Evolutionary conservation across 2,113 vertebrate genomes (phyloP).

Genomic region (Halichoeres trimaculatus): DNA sequence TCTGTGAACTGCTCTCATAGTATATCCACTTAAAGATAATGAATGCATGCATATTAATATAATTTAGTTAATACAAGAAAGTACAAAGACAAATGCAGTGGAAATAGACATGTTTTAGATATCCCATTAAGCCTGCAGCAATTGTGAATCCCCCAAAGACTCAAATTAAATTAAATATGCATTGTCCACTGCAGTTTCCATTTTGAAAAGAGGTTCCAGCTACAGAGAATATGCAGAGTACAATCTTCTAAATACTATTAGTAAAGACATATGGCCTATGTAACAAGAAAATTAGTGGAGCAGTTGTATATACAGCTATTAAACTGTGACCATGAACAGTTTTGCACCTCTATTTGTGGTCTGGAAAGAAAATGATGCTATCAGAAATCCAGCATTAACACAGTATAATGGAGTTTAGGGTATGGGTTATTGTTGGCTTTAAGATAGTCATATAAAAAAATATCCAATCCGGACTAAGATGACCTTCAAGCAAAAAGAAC

Average conservation of each 20-base stretch:
- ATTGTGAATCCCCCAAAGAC: slow-evolving; percentile 9
- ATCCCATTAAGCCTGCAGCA: slow-evolving; percentile 18
- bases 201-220: neutral
- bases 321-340: neutral
- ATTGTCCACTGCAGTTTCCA: slow-evolving; percentile 3
- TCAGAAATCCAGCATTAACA: neutral
- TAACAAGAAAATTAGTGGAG: neutral
- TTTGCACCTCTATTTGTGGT: neutral
- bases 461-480: neutral
- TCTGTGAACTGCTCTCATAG: slow-evolving; percentile 10
- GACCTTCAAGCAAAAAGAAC: too few relatives aligned
- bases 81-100: slow-evolving; percentile 28
- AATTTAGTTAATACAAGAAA: slow-evolving; percentile 23
- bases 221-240: slow-evolving; percentile 1
- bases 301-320: neutral
- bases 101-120: slow-evolving; percentile 18
- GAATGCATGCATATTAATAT: slow-evolving; percentile 15
- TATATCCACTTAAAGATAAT: slow-evolving; percentile 40
- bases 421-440: neutral
- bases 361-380: neutral
- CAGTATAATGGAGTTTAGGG: neutral
- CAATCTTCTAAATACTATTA: neutral
- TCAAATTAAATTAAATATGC: slow-evolving; percentile 12
- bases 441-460: neutral
- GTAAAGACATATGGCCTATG: neutral